Evolutionary conservation across 1,140 invertebrate species (phyloP), one percentile per base, ranked within the genome.

Genomic region (Sitobion miscanthi): DNA sequence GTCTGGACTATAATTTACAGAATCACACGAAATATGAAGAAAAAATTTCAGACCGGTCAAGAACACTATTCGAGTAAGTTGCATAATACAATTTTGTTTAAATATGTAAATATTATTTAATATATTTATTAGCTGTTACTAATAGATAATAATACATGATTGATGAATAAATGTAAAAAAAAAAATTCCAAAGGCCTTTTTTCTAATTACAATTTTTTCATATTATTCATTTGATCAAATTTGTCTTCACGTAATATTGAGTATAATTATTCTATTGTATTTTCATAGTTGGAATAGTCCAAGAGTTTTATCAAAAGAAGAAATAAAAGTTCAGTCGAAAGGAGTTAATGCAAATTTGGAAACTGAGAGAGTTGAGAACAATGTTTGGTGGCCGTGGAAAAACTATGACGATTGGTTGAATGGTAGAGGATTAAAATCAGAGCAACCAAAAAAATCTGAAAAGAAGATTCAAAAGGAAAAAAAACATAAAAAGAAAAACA

Each of bases 351-450:
- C 30, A n/a, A 42, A n/a, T 54, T 38, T 45, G 3, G 49, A 93
- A 54, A 83, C 77, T 6, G 82, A 93, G 5, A 69, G 91, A 42
- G 52, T 85, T 20, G 82, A 93, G 14, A 93, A 93, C 35, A 93
- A 93, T 47, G 82, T 93, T 25, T 93, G 91, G 91, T 93, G 91
- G 91, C 91, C 91, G 8, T 93, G 91, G 91, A 93, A 93, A 93
- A 93, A 93, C 20, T 93, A 93, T 30, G 49, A 93, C 8, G 91
- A 93, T 85, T 93, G 91, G 91, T 35, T 93, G 25, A 93, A 93
- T 2, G 77, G 91, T 45, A 85, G 77, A 25, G 91, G 91, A n/a
- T 86, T 93, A 57, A 93, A 93, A 42, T 49, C 49, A n/a, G 91
- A 86, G 20, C 82, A 82, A 5, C 47, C 77, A 45, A 85, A 85